Evolutionary conservation across 2,797 vertebrate species (phyloP), one percentile per base, ranked within the genome.

Genomic region (Anniella stebbinsi): DNA sequence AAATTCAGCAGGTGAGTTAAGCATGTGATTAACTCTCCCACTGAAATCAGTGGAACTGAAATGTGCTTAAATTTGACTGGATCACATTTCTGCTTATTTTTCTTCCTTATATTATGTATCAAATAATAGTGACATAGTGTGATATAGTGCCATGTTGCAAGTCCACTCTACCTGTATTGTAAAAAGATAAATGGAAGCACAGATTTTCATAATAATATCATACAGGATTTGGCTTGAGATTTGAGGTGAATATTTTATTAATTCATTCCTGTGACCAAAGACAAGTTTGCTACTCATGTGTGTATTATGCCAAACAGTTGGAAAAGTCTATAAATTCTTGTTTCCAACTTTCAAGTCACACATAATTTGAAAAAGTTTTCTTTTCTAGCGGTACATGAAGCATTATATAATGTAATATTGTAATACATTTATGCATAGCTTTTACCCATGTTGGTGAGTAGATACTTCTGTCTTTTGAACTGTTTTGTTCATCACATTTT

Each of bases 161-260:
- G 51, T n/a, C 67, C 70, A 88, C 28, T 84, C 33, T 84, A 45
- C 83, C 93, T 91, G 69, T 57, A 7, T 60, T 92, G 25, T 41
- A 83, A 36, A 57, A 38, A 28, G 51, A 70, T 57, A 66, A 78
- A 28, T 12, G 21, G 5, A 25, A 15, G 83, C 13, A 3, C 7
- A 54, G n/a, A 78, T 36, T 89, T 93, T 48, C 23, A 73, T 92
- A 92, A 77, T 33, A 23, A 90, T 87, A 72, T 90, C 84, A 38
- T 82, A 90, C 13, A 80, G 76, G 91, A 82, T 54, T 25, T 67
- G 2, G 36, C 18, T 87, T 70, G 23, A 75, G 30, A 8, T 38
- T 77, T 81, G 41, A 18, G 77, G 1, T 84, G 67, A 30, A 72
- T 78, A 15, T 82, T 91, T 18, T 90, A 66, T 87, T 90, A 90